phyloP scores from a whole-genome alignment of 2,797 vertebrate genomes.

The Onychomys leucogaster region DNA sequence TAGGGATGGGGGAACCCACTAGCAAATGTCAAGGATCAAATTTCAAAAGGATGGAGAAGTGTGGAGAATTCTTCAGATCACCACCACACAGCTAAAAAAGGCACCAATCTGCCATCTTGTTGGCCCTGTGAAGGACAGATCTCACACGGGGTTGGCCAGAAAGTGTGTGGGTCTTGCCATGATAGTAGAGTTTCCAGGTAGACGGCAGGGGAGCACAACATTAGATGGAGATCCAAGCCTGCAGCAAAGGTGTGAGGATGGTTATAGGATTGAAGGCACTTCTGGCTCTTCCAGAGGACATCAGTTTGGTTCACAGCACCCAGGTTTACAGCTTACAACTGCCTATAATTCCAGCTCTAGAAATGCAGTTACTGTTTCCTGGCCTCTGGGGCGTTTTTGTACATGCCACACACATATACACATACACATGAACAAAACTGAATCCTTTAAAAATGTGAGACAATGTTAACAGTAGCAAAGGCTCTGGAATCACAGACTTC shows the following conservation, averaged over 20 bases:
- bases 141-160: neutral
- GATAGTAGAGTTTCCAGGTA: neutral
- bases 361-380: neutral
- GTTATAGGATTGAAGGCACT: neutral
- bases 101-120: neutral
- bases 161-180: neutral
- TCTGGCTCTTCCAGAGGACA: neutral
- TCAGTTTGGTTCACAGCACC: neutral
- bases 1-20: neutral
- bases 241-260: neutral
- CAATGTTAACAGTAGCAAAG: neutral
- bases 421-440: neutral
- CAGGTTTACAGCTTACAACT: neutral
- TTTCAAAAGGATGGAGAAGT: neutral
- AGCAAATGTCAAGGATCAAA: neutral
- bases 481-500: neutral
- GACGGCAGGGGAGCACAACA: too few relatives aligned
- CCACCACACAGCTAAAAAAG: neutral
- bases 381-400: neutral
- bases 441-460: neutral
- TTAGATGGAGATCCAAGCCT: neutral
- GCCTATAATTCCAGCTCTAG: neutral
- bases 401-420: neutral
- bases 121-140: neutral
- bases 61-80: accelerated